These are phyloP conservation scores for Scalopus aquaticus DNA, from an alignment of 2,113 vertebrate species.

Conservation along the genomic window DNA sequence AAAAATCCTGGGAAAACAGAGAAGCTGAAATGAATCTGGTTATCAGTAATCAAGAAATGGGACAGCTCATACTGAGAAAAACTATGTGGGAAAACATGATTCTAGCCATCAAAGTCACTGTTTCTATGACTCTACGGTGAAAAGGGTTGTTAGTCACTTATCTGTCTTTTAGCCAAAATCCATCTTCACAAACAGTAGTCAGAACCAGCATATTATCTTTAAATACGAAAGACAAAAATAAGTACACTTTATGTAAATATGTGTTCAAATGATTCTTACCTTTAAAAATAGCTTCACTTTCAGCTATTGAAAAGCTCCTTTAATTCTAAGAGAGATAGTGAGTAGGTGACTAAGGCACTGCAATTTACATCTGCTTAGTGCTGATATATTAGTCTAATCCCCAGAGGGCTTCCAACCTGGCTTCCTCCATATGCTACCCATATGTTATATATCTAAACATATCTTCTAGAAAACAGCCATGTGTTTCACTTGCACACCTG, in stretches of 20 bases:
- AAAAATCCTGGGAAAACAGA: slow-evolving; percentile 63
- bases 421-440: slow-evolving; percentile 81
- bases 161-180: slow-evolving; percentile 22
- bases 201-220: background rate
- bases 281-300: slow-evolving; percentile 59
- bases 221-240: slow-evolving; percentile 50
- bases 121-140: background rate
- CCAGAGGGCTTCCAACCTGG: slow-evolving; percentile 72
- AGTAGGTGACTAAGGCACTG: slow-evolving; percentile 68
- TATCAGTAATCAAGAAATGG: slow-evolving; percentile 57
- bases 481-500: slow-evolving; percentile 79
- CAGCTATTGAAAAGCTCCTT: slow-evolving; percentile 66
- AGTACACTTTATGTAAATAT: slow-evolving; percentile 5
- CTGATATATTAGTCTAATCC: slow-evolving; percentile 82
- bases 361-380: slow-evolving; percentile 79
- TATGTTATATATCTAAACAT: slow-evolving; percentile 77
- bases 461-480: slow-evolving; percentile 77
- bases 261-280: slow-evolving; percentile 26
- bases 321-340: slow-evolving; percentile 67
- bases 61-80: slow-evolving; percentile 47
- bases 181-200: background rate
- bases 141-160: slow-evolving; percentile 37
- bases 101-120: slow-evolving; percentile 39
- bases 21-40: slow-evolving; percentile 60
- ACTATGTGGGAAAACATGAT: slow-evolving; percentile 55